Percentiles rank a stretch among this genome's conserved stretches.
Evolutionary conservation across 2,888 invertebrate species (phyloP).

Genomic region (Spisula subtruncata): DNA sequence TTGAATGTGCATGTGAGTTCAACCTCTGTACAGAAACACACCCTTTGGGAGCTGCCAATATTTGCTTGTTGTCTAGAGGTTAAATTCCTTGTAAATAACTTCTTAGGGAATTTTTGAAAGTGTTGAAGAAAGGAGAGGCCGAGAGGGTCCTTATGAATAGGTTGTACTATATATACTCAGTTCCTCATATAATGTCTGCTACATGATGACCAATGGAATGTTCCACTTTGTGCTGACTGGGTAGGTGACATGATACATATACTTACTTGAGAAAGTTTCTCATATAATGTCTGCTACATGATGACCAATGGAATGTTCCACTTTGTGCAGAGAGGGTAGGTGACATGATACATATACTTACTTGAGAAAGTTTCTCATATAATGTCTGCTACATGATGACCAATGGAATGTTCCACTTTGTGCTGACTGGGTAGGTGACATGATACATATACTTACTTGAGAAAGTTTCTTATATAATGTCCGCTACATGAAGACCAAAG

Average conservation of each 20-base stretch:
- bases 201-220: slow-evolving; percentile 84
- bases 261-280: slow-evolving; percentile 83
- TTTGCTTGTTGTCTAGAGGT: no score
- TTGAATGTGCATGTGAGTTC: no score
- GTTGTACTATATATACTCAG: no score
- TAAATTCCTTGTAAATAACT: no score
- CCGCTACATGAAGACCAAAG: slow-evolving; percentile 85
- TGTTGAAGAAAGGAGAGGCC: no score
- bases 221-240: slow-evolving; percentile 80
- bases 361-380: slow-evolving; percentile 84
- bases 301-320: slow-evolving; percentile 84
- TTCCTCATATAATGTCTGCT: slow-evolving; percentile 82
- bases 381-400: slow-evolving; percentile 84
- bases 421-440: slow-evolving; percentile 83
- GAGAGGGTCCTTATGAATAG: no score
- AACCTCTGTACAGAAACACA: no score
- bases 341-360: slow-evolving; percentile 79
- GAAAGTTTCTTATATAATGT: slow-evolving; percentile 81
- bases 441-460: slow-evolving; percentile 79
- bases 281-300: slow-evolving; percentile 83
- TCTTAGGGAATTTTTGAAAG: no score
- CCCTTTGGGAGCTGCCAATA: no score
- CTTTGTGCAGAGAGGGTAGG: slow-evolving; percentile 81
- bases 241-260: slow-evolving; percentile 80
- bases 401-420: slow-evolving; percentile 83